phyloP scores from a whole-genome alignment of 30 jellyfish, hydroid and myxozoan species.

The Aurelia sp. region DNA sequence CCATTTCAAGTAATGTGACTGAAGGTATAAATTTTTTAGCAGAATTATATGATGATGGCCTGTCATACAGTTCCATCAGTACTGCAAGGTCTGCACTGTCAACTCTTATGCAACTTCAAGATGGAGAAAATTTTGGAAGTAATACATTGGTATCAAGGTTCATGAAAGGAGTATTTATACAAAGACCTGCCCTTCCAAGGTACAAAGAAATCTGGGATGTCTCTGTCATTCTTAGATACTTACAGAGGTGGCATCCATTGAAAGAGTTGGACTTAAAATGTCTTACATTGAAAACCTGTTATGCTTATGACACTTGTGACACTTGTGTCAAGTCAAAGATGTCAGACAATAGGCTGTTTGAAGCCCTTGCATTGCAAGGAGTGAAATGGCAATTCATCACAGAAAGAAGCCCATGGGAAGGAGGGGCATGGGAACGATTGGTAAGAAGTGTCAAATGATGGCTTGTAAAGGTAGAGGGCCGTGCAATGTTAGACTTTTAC shows the following conservation, averaged over 20 bases:
- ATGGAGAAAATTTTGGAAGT: background rate
- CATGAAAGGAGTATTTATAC: conserved; percentile 42
- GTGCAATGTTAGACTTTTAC: too few species aligned
- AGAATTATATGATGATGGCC: conserved; percentile 8
- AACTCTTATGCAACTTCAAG: background rate
- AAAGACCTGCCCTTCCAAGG: conserved; percentile 38
- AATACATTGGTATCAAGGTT: conserved; percentile 5
- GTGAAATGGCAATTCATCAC: too few species aligned
- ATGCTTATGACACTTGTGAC: conserved; percentile 8
- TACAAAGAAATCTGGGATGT: conserved; percentile 43
- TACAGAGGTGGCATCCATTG: background rate
- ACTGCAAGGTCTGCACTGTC: conserved; percentile 45
- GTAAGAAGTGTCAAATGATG: too few species aligned
- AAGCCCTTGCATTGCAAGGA: too few species aligned
- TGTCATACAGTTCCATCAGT: conserved; percentile 24
- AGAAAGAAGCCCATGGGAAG: too few species aligned
- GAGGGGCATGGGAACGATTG: too few species aligned
- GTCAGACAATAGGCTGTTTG: conserved; percentile 30
- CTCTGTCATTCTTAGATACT: background rate
- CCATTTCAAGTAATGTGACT: conserved; percentile 13
- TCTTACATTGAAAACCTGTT: background rate
- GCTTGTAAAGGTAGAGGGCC: too few species aligned
- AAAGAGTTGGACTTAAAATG: background rate
- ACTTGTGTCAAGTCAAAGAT: conserved; percentile 26
- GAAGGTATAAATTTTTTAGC: conserved; percentile 13